phyloP scores from a whole-genome alignment of 1,140 invertebrate species.

The Goniozus legneri region DNA sequence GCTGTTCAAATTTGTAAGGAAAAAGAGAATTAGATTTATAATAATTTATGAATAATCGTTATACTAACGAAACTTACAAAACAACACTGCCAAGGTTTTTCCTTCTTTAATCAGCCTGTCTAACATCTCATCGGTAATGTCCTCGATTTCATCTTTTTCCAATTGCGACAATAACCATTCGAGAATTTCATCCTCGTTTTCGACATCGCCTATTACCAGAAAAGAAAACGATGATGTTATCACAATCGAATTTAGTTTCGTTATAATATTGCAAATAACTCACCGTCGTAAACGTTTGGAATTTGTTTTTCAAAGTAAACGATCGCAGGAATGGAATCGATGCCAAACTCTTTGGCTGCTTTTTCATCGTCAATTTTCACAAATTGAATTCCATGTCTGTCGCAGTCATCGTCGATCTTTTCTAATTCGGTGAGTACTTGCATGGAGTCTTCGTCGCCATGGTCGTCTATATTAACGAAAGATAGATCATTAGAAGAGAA shows the following conservation, averaged over 20 bases:
- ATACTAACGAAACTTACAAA: slow-evolving; percentile 68
- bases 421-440: slow-evolving; percentile 80
- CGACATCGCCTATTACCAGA: slow-evolving; percentile 68
- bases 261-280: slow-evolving; percentile 24
- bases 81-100: slow-evolving; percentile 85
- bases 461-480: slow-evolving; percentile 64
- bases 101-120: slow-evolving; percentile 85
- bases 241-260: slow-evolving; percentile 6
- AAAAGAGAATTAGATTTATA: slow-evolving; percentile 13
- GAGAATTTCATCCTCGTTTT: slow-evolving; percentile 87
- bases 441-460: slow-evolving; percentile 81
- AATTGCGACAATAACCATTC: slow-evolving; percentile 83
- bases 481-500: slow-evolving; percentile 11
- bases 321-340: slow-evolving; percentile 78
- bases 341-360: slow-evolving; percentile 80
- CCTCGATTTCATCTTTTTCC: slow-evolving; percentile 91
- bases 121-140: slow-evolving; percentile 91
- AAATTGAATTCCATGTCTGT: slow-evolving; percentile 88
- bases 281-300: slow-evolving; percentile 87
- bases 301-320: slow-evolving; percentile 93
- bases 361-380: slow-evolving; percentile 87
- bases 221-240: too few species aligned
- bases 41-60: not conserved
- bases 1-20: slow-evolving; percentile 14
- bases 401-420: slow-evolving; percentile 90